Evolutionary conservation across 2,888 invertebrate genomes (phyloP), one percentile per base, ranked within the genome.

Genomic region (Deilephila porcellus): DNA sequence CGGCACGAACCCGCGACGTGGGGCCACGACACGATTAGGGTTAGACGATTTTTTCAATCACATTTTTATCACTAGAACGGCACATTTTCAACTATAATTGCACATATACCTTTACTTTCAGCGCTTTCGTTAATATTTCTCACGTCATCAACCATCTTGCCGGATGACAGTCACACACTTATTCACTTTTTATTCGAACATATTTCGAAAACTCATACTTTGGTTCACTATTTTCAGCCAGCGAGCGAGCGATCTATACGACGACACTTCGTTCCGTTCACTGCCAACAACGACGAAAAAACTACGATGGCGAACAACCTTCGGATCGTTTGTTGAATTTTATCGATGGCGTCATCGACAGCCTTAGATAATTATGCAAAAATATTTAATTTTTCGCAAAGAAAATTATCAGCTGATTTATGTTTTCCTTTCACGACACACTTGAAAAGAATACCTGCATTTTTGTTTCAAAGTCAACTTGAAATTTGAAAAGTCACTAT

Each of bases 101-200:
- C 92, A 92, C 92, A 86, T 88, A 89, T 94, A 94, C 94, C 94
- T 94, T 93, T 93, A 88, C 91, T 93, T 91, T 94, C 94, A 91
- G 93, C 93, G 91, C 92, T 93, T 93, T 93, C 94, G 86, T 88
- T 89, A 90, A 92, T 90, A 91, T 94, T 91, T 91, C 90, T 92
- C 93, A 93, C 94, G 92, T 94, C 94, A 93, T 94, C 94, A 92
- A 93, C 94, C 94, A 94, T 94, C 90, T 94, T 94, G 94, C 93
- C 91, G 87, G 91, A 91, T 93, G 93, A 94, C 93, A 93, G 91
- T 91, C 92, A 93, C 92, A 91, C 92, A 93, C 93, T 81, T 91
- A 89, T 88, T 88, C 94, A 94, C 93, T 94, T 93, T 91, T 93
- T 94, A 93, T 91, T 93, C 92, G 91, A 93, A 93, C 93, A 94